Base-by-base conservation (phyloP, 1,140 invertebrate species). In the Hydropsyche tenuis region DNA sequence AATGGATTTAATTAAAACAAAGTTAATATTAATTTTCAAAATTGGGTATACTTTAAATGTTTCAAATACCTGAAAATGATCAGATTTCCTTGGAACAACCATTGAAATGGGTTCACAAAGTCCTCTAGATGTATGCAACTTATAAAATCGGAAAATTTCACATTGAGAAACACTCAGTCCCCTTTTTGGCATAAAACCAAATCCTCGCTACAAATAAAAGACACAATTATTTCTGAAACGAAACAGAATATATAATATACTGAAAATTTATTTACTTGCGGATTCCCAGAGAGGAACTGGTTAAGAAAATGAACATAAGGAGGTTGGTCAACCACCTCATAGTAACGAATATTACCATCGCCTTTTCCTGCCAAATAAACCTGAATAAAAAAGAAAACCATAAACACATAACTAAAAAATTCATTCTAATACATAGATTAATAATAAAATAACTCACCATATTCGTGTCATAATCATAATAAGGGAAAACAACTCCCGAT, bases 331-430 rank as follows among this genome's bases (percentile, higher is more conserved):
- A 92, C 92, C 22, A 97, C 89, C 85, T 98, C 96, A 83, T 96
- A 98, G 83, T 97, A 98, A 7, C 96, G 88, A 74, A 98, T 97
- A 80, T 96, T 97, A 7, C 96, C 95, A 81, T 97, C 96, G 1
- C 96, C 95, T 89, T 96, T 89, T 27, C 88, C 88, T 23, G 87
- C 87, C 14, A 89, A 81, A 78, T 86, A 89, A 1, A 89, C 83
- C 84, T 86, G 75, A n/a, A 74, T 77, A 65, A 23, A 56, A 51
- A 60, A 62, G 69, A 68, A 73, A 56, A 60, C 22, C 65, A 68
- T 12, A n/a, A 45, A 22, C 20, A 23, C 12, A 12, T 56, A 56
- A 56, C 18, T 2, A 3, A 18, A 22, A 65, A 18, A 30, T 37
- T 63, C 5, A 23, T 18, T 63, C 2, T 14, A 23, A 63, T 3